Evolutionary conservation across 1,140 invertebrate species (phyloP).

Genomic region (Nasonia longicornis): DNA sequence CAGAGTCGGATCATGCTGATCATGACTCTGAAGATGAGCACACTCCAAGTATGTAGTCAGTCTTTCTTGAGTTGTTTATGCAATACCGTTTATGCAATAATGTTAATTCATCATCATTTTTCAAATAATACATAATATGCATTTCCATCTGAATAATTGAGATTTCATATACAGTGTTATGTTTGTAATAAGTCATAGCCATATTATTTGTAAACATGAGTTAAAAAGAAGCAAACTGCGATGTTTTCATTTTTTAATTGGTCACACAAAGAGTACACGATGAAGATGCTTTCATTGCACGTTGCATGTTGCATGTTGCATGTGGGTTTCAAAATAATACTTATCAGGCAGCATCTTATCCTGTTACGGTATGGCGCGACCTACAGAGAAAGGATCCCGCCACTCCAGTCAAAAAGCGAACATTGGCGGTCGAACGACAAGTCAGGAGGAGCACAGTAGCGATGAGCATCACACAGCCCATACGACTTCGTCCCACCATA

Average conservation of each 20-base stretch:
- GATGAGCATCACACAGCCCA: constrained; percentile 74
- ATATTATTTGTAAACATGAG: not conserved
- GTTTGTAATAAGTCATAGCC: not conserved
- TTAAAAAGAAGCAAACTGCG: not conserved
- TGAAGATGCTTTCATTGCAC: constrained; percentile 39
- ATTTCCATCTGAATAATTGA: not conserved
- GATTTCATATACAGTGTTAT: not conserved
- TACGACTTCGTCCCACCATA: constrained; percentile 66
- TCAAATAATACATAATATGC: not conserved
- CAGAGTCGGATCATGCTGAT: constrained; percentile 67
- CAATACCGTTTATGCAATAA: not conserved
- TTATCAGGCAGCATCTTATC: constrained; percentile 59
- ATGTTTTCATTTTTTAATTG: not conserved
- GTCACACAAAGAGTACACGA: constrained; percentile 24
- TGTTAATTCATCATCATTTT: not conserved
- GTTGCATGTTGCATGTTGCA: constrained; percentile 56
- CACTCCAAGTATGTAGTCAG: constrained; percentile 59
- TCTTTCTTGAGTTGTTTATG: not conserved
- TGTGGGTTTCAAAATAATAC: constrained; percentile 54
- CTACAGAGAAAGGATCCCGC: constrained; percentile 62
- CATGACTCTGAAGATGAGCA: constrained; percentile 68
- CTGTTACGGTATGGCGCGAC: constrained; percentile 59
- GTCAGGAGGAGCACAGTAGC: constrained; percentile 81
- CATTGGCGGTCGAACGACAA: constrained; percentile 67
- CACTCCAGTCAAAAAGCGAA: constrained; percentile 58